A percentile compares a stretch with the other conserved stretches of the same genome.
Conservation (phyloP, 2,113 vertebrate species). For the Centropristis striata region DNA sequence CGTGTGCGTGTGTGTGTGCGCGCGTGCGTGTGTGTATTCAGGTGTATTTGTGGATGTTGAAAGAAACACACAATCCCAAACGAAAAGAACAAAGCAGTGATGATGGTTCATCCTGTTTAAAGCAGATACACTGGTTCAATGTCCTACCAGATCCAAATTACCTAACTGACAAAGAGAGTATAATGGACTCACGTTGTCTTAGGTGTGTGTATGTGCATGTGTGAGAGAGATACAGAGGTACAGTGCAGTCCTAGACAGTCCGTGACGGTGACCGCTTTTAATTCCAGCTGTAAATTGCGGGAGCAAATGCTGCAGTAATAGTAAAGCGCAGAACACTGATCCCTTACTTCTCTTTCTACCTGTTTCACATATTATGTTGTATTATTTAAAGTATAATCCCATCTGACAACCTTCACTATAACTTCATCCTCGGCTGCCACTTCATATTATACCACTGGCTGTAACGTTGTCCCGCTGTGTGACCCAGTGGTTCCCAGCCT, state of each 20-base stretch:
- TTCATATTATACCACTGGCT: conserved; percentile 19
- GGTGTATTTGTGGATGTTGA: conserved; percentile 20
- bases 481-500: conserved; percentile 66
- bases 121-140: conserved; percentile 18
- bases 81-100: conserved; percentile 16
- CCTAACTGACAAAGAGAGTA: conserved; percentile 1
- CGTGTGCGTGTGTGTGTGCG: not conserved
- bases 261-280: conserved; percentile 83
- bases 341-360: not conserved
- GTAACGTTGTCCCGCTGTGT: conserved; percentile 51
- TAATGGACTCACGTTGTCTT: not conserved
- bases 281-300: conserved; percentile 75
- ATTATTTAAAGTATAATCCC: not conserved
- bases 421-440: conserved; percentile 19
- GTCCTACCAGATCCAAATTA: conserved; percentile 17
- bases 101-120: conserved; percentile 28
- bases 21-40: not conserved
- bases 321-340: conserved; percentile 30
- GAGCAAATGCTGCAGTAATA: conserved; percentile 58
- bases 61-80: conserved; percentile 33
- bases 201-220: conserved; percentile 8
- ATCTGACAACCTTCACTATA: conserved; percentile 1
- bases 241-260: conserved; percentile 60
- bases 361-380: conserved; percentile 3
- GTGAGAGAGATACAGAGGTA: conserved; percentile 15